These are phyloP conservation scores for Falcunculus frontatus DNA, from an alignment of 2,113 vertebrate genomes.

Conservation along the genomic window DNA sequence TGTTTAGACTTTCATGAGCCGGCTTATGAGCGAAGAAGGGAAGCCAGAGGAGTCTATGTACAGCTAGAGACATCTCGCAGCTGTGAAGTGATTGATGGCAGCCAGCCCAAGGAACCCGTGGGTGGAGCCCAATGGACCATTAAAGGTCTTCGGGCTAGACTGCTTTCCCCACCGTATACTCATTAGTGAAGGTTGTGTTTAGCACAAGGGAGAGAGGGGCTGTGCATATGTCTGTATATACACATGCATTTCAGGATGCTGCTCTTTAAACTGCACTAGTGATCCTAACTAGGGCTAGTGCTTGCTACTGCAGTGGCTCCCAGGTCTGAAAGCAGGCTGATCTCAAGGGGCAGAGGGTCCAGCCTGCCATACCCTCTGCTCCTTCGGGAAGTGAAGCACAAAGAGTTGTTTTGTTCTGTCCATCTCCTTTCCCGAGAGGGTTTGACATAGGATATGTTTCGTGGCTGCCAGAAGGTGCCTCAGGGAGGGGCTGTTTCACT, in stretches of 20 bases:
- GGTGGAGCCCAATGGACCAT: background rate
- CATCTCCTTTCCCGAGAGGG: background rate
- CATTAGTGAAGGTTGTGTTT: background rate
- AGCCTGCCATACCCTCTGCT: background rate
- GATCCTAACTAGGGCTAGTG: too few relatives aligned
- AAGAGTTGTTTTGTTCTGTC: background rate
- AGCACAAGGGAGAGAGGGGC: background rate
- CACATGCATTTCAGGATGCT: background rate
- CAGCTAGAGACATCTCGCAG: background rate
- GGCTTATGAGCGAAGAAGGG: background rate
- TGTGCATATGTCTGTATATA: accelerated
- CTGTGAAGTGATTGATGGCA: background rate
- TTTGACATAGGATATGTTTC: background rate
- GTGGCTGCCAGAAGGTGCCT: background rate
- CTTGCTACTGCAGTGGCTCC: background rate
- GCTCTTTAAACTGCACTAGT: background rate
- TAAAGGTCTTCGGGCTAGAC: background rate
- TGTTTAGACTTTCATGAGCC: background rate
- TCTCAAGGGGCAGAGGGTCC: background rate
- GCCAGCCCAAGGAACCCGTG: background rate
- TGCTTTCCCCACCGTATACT: background rate
- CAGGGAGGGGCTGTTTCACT: background rate
- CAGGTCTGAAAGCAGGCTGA: too few relatives aligned
- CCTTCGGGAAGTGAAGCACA: background rate
- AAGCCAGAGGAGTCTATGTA: background rate